Evolutionary conservation across 2,113 vertebrate genomes (phyloP), one percentile per base, ranked within the genome.

Genomic region (Carettochelys insculpta): DNA sequence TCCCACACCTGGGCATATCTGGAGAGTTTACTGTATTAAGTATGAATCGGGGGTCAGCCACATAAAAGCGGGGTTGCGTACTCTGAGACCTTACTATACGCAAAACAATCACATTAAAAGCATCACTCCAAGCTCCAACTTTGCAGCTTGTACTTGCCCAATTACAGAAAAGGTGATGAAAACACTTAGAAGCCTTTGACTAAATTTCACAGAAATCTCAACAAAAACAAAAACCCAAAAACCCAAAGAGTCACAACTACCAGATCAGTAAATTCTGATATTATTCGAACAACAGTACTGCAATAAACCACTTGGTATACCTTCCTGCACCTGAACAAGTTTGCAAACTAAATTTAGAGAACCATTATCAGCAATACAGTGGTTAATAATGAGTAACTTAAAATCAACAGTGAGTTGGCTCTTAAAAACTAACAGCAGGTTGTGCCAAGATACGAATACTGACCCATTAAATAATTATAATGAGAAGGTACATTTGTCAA

Each of bases 131-230:
- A 5, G 43, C 16, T n/a, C 78, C 4, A n/a, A 9, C 48, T 20
- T 71, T 52, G 52, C 65, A 82, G 45, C 9, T 1, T 1, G 38
- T 56, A 47, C n/a, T 73, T 91, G 77, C 45, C 65, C 88, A 84
- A 89, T 76, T 16, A 6, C 38, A 90, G 41, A 56, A 47, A 75
- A 45, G 75, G 9, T 22, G 6, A 14, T 80, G 89, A 61, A 88
- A 95, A 6, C 1, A 0, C 31, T 68, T 22, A 43, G 58, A 89
- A 92, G 89, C 20, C 8, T 2, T 1, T 11, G 27, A 79, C 54
- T 86, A 68, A 85, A 83, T 91, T 91, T 79, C 85, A 92, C n/a
- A 90, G 85, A 68, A 82, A 80, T 45, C 61, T 82, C 29, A 83
- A 61, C 79, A 11, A 61, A 82, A 54, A 9, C 25, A 14, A 56